Evolutionary conservation across 1,140 invertebrate genomes (phyloP), one percentile per base, ranked within the genome.

Genomic region (Zaprionus lachaisei): DNA sequence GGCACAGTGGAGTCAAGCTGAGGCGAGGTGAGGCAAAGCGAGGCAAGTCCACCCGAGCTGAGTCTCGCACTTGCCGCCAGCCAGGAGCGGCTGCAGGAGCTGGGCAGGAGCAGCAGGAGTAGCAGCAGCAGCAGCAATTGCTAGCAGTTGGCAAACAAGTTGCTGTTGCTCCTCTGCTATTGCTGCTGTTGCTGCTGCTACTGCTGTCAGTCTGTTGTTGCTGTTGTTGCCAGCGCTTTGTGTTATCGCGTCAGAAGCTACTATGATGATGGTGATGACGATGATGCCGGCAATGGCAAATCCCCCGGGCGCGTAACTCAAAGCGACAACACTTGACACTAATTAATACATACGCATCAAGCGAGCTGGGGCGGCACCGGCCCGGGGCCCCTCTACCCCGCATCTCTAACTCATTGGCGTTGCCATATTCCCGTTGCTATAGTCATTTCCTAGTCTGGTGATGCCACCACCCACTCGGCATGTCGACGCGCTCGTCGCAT

Each of bases 311-410:
- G 85, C 79, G 85, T 90, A 90, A 91, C 85, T 90, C 85, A 90
- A 90, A 90, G 85, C 85, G 85, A 90, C 85, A 90, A 90, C 85
- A 90, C 85, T 90, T 90, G 85, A 90, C 85, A 90, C 85, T 90
- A 90, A 90, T 90, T 90, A 90, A 90, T 90, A 90, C 85, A 84
- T 90, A 90, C 85, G 84, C 84, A 89, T 47, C 41, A 47, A 47
- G 41, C 41, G n/a, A 47, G 41, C 41, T 44, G 41, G 41, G 41
- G 73, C 37, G 31, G 28, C 34, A 57, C 58, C 49, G 15, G n/a
- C n/a, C n/a, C n/a, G n/a, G n/a, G 24, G 22, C 66, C 20, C 22
- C 15, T 24, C 44, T 34, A 11, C 31, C 3, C 31, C 31, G 9
- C 31, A 11, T 34, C 2, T 0, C 9, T 34, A 34, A 31, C 28